Percentiles rank a stretch among this genome's conserved stretches.
Evolutionary conservation across 2,888 invertebrate species (phyloP).

Genomic region (Drosophila meridionalis): DNA sequence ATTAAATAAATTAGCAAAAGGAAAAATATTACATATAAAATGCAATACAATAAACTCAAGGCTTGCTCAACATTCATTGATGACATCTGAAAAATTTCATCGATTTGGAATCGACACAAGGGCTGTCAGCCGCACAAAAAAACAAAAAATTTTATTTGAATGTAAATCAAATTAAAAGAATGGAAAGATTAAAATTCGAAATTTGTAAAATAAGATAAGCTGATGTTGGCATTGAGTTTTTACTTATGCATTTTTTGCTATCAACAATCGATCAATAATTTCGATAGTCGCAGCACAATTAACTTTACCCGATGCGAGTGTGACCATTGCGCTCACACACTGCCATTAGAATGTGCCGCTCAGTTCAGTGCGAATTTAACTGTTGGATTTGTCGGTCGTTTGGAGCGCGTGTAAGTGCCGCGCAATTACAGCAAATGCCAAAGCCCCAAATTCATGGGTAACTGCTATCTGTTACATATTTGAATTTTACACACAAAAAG

Average conservation of each 20-base stretch:
- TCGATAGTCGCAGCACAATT: constrained; percentile 1
- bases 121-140: constrained; percentile 7
- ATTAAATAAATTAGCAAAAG: background rate
- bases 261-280: constrained; percentile 20
- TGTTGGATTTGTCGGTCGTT: constrained; percentile 43
- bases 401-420: constrained; percentile 26
- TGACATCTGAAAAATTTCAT: background rate
- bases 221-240: background rate
- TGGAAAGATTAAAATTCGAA: background rate
- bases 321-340: constrained; percentile 32
- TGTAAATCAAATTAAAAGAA: too few species aligned
- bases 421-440: constrained; percentile 12
- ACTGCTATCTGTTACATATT: constrained; percentile 35
- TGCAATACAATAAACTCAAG: background rate
- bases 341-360: constrained; percentile 57
- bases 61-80: background rate
- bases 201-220: too few species aligned
- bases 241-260: background rate
- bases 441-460: constrained; percentile 12
- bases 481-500: constrained; percentile 38
- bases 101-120: background rate
- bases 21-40: background rate
- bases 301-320: constrained; percentile 31
- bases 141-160: background rate
- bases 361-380: constrained; percentile 55